A percentile compares a stretch with the other conserved stretches of the same genome.
Conservation (phyloP, 1,140 invertebrate genomes). For the Calliphora vicina region DNA sequence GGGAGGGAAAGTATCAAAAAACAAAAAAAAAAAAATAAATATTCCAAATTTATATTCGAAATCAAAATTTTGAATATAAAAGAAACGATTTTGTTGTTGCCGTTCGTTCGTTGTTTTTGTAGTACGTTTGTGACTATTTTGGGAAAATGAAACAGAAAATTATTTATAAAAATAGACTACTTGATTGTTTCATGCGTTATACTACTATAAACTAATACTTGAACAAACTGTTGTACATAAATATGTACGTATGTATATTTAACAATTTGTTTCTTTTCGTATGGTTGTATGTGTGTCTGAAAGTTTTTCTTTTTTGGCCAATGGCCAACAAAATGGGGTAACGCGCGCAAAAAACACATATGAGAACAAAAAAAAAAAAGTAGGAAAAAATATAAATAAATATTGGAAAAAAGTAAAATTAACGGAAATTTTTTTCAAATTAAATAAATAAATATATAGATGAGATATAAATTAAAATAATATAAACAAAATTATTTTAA, state of each 20-base stretch:
- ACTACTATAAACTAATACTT: no score
- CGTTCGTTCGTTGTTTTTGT: neutral
- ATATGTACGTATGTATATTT: neutral
- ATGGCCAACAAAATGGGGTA: conserved; percentile 37
- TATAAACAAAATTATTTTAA: neutral
- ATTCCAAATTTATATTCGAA: neutral
- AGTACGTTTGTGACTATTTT: conserved; percentile 1
- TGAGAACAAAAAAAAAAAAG: neutral
- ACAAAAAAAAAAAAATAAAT: no score
- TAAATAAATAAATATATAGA: neutral
- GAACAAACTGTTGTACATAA: no score
- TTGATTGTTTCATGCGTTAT: neutral
- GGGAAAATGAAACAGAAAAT: conserved; percentile 4
- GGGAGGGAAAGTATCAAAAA: neutral
- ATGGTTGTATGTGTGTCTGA: neutral
- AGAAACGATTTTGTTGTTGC: neutral
- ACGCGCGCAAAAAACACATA: conserved; percentile 29
- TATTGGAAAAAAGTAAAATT: conserved; percentile 15
- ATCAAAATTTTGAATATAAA: neutral
- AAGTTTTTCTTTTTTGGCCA: conserved; percentile 14
- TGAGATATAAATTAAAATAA: neutral
- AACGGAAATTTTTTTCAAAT: conserved; percentile 12
- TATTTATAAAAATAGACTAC: neutral
- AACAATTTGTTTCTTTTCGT: neutral
- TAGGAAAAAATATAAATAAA: neutral